phyloP scores from a whole-genome alignment of 1,140 invertebrate species.

The Caenorhabditis briggsae region DNA sequence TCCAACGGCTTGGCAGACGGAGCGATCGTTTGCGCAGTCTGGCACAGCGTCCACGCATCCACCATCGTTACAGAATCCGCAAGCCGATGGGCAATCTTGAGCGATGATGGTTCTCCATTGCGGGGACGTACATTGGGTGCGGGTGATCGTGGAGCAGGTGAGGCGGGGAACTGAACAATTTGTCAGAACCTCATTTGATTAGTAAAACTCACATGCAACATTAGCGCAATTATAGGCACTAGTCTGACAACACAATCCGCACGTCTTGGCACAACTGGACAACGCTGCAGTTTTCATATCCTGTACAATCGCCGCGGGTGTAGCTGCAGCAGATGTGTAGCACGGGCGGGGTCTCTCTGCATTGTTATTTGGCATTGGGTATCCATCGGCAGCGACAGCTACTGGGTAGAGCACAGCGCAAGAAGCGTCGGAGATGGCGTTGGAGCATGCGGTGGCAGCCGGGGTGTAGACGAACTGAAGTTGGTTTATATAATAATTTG shows the following conservation, averaged over 20 bases:
- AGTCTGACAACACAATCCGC: conserved; percentile 12
- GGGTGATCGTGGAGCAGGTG: conserved; percentile 2
- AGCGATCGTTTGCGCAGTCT: background rate
- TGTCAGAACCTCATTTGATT: background rate
- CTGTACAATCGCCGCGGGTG: background rate
- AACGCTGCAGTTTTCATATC: conserved; percentile 24
- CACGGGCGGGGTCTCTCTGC: conserved; percentile 7
- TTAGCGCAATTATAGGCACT: background rate
- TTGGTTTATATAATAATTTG: too few species aligned
- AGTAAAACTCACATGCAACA: background rate
- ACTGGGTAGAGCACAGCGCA: conserved; percentile 29
- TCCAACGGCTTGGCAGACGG: background rate
- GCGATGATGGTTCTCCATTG: conserved; percentile 9
- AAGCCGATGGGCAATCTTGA: conserved; percentile 1
- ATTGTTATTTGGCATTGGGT: background rate
- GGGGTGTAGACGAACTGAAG: conserved; percentile 42
- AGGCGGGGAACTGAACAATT: background rate
- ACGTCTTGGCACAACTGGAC: background rate
- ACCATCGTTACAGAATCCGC: conserved; percentile 27
- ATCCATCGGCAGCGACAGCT: conserved; percentile 1
- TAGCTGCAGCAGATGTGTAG: background rate
- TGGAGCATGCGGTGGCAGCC: background rate
- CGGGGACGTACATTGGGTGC: background rate
- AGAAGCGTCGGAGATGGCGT: background rate
- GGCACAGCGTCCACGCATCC: conserved; percentile 4